Evolutionary conservation across 2,888 invertebrate genomes (phyloP), one percentile per base, ranked within the genome.

Genomic region (Antheraea yamamai): DNA sequence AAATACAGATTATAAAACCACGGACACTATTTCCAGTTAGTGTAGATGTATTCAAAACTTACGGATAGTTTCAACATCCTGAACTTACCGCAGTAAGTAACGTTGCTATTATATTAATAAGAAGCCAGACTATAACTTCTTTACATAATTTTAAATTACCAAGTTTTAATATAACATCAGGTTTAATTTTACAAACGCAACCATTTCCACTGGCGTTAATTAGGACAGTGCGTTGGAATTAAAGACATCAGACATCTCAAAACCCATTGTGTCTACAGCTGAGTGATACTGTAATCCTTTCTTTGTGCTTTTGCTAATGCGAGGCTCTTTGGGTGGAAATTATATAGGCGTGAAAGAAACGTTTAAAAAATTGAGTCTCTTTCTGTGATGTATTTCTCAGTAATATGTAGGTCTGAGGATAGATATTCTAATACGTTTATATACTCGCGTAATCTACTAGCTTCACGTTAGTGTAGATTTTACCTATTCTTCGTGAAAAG

Each of bases 271-370:
- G 55, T 71, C 26, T 64, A 64, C 64, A 72, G 75, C 58, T 75
- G 76, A 73, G 76, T 75, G 75, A 66, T 73, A 74, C 73, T 78
- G 78, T 80, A 80, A 81, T 79, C 81, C 79, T 68, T 77, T 79
- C 81, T 80, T 81, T 80, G 81, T 81, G 77, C 77, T 76, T 76
- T 76, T 79, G 78, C 77, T 79, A 80, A 77, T 76, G 73, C 74
- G 74, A 71, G 73, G 75, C 74, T 72, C 52, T 74, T 68, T 75
- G 23, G n/a, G 18, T 10, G 18, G 76, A 76, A 77, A 77, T 78
- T 77, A 78, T 61, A 68, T 39, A 74, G 52, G 55, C 51, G 52
- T 39, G 51, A 35, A 70, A n/a, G 70, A 39, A 4, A 74, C 52
- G 35, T 74, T 58, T 55, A 61, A 51, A 16, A 18, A 70, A 70